Percentiles rank a stretch among this genome's conserved stretches.
Evolutionary conservation across 2,113 vertebrate genomes (phyloP).

Genomic region (Barbus barbus): DNA sequence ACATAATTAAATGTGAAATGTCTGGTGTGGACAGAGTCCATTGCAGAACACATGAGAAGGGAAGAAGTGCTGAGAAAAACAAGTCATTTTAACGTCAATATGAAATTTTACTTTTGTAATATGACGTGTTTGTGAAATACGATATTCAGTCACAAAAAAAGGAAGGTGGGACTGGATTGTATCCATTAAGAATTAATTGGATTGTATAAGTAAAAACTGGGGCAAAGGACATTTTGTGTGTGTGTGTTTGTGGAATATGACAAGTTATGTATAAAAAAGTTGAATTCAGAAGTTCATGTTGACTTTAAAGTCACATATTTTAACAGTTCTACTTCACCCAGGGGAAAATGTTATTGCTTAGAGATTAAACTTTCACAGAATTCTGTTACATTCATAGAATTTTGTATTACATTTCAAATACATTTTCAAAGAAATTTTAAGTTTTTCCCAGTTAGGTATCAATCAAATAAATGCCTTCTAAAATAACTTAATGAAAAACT

Average conservation of each 20-base stretch:
- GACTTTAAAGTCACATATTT: not conserved
- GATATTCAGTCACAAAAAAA: not conserved
- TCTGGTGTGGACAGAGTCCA: conserved; percentile 62
- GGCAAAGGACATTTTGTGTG: not conserved
- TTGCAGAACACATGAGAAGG: not conserved
- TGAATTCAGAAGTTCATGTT: not conserved
- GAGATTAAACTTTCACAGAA: not conserved
- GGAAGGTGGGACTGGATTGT: not conserved
- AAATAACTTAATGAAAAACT: not conserved
- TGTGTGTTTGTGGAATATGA: not conserved
- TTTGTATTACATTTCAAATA: not conserved
- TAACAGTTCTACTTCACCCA: not conserved
- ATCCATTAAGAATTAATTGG: not conserved
- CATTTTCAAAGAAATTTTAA: not conserved
- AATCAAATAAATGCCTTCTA: not conserved
- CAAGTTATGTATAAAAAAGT: not conserved
- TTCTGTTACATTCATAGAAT: not conserved
- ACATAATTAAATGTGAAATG: conserved; percentile 79
- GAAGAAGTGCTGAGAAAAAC: not conserved
- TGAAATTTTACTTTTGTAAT: not conserved
- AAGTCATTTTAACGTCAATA: not conserved
- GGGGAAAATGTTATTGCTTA: not conserved
- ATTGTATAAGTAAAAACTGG: not conserved
- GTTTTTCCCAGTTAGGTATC: not conserved
- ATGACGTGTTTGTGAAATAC: not conserved